Evolutionary conservation across 2,888 invertebrate species (phyloP).

Genomic region (Griposia aprilina): DNA sequence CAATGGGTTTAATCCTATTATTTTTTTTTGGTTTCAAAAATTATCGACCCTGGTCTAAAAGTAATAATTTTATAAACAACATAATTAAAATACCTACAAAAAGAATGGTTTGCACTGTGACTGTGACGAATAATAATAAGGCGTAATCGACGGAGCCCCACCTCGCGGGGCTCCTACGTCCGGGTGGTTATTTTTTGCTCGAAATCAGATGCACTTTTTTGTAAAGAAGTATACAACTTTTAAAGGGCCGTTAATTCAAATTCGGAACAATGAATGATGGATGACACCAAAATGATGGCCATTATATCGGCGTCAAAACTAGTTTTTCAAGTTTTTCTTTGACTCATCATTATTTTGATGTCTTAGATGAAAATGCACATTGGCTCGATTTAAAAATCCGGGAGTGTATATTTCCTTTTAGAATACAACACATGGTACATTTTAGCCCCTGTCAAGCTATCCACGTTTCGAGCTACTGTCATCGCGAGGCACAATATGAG

Average conservation of each 20-base stretch:
- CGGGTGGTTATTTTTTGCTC: too few relatives aligned
- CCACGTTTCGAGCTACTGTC: neutral
- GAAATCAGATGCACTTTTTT: too few relatives aligned
- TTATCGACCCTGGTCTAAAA: too few relatives aligned
- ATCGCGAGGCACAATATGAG: constrained; percentile 14
- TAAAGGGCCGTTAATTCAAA: neutral
- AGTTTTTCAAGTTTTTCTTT: neutral
- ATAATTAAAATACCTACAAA: too few relatives aligned
- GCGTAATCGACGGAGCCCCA: too few relatives aligned
- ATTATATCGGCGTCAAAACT: neutral
- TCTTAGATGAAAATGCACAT: neutral
- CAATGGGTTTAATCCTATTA: too few relatives aligned
- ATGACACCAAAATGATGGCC: neutral
- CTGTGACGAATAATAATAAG: too few relatives aligned
- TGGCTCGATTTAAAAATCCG: neutral
- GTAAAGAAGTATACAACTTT: too few relatives aligned
- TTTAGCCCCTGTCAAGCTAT: constrained; percentile 15
- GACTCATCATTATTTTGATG: neutral
- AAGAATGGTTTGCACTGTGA: too few relatives aligned
- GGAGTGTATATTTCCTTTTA: neutral
- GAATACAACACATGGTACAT: neutral
- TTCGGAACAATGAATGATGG: neutral
- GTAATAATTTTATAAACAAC: too few relatives aligned
- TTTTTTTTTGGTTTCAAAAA: too few relatives aligned
- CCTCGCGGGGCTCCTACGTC: too few relatives aligned